Conservation (phyloP, 2,888 invertebrate species). For the Scaeva pyrastri region DNA sequence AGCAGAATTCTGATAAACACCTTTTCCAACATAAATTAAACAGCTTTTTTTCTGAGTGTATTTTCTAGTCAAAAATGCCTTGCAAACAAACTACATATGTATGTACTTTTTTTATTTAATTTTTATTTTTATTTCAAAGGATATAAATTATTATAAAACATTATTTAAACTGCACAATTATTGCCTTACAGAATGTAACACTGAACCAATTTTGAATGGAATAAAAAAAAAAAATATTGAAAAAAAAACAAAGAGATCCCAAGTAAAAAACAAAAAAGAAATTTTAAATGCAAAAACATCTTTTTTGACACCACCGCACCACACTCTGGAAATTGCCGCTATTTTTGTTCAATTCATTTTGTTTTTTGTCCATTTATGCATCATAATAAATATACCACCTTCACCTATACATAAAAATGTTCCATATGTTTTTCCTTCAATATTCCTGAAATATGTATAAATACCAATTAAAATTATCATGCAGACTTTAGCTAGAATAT, state of each 20-base stretch:
- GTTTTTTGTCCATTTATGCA: slow-evolving; percentile 45
- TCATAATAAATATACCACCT: slow-evolving; percentile 7
- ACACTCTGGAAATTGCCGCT: slow-evolving; percentile 50
- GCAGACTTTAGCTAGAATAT: slow-evolving; percentile 11
- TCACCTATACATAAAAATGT: neutral
- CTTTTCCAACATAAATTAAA: neutral
- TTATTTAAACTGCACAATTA: slow-evolving; percentile 70
- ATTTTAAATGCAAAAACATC: slow-evolving; percentile 72
- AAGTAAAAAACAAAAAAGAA: slow-evolving; percentile 51
- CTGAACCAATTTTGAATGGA: slow-evolving; percentile 59
- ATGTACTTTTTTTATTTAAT: slow-evolving; percentile 22
- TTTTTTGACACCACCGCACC: slow-evolving; percentile 77
- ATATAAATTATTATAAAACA: slow-evolving; percentile 18
- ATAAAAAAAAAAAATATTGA: slow-evolving; percentile 47
- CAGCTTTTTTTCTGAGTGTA: slow-evolving; percentile 9
- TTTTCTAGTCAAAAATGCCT: slow-evolving; percentile 30
- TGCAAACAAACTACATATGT: slow-evolving; percentile 21
- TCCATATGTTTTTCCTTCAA: slow-evolving; percentile 12
- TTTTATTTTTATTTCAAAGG: slow-evolving; percentile 31
- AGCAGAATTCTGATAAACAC: too few relatives aligned
- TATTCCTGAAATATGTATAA: slow-evolving; percentile 21
- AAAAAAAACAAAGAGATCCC: slow-evolving; percentile 42
- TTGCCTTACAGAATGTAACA: slow-evolving; percentile 69
- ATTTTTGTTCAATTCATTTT: slow-evolving; percentile 41
- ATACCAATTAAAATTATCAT: slow-evolving; percentile 5